Conservation (phyloP, 2,888 invertebrate genomes). For the Heteromurus nitidus region DNA sequence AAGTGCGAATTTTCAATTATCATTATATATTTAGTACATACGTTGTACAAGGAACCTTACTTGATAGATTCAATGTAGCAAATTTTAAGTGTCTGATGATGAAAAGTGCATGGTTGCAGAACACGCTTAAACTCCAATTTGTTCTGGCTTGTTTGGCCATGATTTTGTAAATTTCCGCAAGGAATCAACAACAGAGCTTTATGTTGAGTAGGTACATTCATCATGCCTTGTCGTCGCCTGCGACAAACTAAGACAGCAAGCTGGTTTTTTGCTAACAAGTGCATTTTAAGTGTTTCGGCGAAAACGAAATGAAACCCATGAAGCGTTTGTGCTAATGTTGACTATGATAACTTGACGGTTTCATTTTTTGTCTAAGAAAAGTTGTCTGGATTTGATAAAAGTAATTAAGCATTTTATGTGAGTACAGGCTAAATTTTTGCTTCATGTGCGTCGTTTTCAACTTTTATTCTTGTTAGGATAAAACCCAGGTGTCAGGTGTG, state of each 20-base stretch:
- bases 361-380: neutral
- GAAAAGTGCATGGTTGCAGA: slow-evolving; percentile 19
- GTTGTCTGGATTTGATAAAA: neutral
- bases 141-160: slow-evolving; percentile 39
- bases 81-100: no score
- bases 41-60: no score
- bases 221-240: slow-evolving; percentile 10
- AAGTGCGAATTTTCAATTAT: no score
- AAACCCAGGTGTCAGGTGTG: neutral
- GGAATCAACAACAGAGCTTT: slow-evolving; percentile 8
- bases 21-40: no score
- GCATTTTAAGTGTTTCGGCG: no score
- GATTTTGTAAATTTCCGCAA: slow-evolving; percentile 29
- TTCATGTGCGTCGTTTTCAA: neutral
- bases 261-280: slow-evolving; percentile 4
- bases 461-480: neutral
- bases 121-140: slow-evolving; percentile 35
- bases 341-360: slow-evolving; percentile 9
- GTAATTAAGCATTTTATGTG: neutral
- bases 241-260: slow-evolving; percentile 2
- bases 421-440: slow-evolving; percentile 8
- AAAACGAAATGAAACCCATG: slow-evolving; percentile 37
- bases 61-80: no score
- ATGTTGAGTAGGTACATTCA: neutral
- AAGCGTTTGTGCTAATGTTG: slow-evolving; percentile 12